phyloP scores from a whole-genome alignment of 2,113 vertebrate genomes.

The Deroptyus accipitrinus region DNA sequence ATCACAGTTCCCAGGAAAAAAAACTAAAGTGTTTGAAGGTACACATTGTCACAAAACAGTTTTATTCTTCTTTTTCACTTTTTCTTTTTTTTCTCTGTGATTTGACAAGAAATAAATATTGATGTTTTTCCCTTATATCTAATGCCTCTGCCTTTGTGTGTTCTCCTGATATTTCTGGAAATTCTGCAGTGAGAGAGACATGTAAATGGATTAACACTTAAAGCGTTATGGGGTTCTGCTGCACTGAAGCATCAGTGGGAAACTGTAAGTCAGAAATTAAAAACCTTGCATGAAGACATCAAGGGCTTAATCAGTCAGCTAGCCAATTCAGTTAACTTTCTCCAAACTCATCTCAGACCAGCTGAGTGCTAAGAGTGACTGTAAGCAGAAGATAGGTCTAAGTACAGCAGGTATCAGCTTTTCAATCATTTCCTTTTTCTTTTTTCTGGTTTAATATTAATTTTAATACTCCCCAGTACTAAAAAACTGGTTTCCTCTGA shows the following conservation, averaged over 20 bases:
- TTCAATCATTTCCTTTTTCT: background rate
- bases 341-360: background rate
- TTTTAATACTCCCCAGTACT: background rate
- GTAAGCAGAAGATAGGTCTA: background rate
- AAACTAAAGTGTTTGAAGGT: background rate
- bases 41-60: accelerated
- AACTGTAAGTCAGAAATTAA: background rate
- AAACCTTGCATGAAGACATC: background rate
- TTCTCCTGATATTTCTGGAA: background rate
- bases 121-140: background rate
- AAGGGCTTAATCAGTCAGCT: background rate
- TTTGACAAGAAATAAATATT: background rate
- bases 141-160: background rate
- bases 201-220: background rate
- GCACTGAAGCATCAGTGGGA: background rate
- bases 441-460: background rate
- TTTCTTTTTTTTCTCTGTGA: background rate
- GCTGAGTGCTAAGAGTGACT: background rate
- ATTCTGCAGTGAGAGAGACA: background rate
- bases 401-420: background rate
- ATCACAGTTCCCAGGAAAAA: background rate
- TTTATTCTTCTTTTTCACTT: background rate
- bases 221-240: background rate
- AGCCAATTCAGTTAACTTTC: background rate
- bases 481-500: background rate